These are phyloP conservation scores for Dicaeum eximium DNA, from an alignment of 2,113 vertebrate species.

Conservation along the genomic window DNA sequence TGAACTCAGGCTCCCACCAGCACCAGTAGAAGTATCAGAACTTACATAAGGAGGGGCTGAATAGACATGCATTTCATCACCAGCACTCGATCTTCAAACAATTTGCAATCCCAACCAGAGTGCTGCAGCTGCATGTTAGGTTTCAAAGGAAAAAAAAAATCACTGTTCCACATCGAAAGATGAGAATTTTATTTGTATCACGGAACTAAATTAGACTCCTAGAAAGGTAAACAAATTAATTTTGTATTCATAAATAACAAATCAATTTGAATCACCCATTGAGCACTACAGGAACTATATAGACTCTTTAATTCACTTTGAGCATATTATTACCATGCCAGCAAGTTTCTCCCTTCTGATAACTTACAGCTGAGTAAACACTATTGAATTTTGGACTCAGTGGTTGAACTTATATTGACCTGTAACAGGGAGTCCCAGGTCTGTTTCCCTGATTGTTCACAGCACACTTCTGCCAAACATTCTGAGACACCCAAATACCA, in stretches of 20 bases:
- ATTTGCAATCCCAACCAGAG: not conserved
- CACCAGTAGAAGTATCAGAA: not conserved
- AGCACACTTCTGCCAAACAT: not conserved
- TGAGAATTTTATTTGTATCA: not conserved
- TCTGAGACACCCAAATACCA: not conserved
- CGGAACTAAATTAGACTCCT: not conserved
- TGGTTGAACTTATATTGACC: not conserved
- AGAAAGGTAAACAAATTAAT: slow-evolving; percentile 24
- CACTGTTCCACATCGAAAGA: not conserved
- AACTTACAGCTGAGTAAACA: not conserved
- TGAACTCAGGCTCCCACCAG: not conserved
- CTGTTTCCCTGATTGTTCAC: not conserved
- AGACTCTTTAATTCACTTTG: not conserved
- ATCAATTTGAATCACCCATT: not conserved
- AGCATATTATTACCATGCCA: not conserved
- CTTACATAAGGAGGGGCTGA: not conserved
- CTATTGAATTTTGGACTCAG: not conserved
- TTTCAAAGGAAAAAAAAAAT: not conserved
- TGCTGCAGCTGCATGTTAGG: not conserved
- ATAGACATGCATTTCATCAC: not conserved
- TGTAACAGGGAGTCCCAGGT: not conserved
- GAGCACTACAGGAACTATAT: not conserved
- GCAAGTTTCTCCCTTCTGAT: not conserved
- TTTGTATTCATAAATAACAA: not conserved
- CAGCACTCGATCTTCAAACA: not conserved